Evolutionary conservation across 1,140 invertebrate genomes (phyloP), one percentile per base, ranked within the genome.

Genomic region (Andricus grossulariae): DNA sequence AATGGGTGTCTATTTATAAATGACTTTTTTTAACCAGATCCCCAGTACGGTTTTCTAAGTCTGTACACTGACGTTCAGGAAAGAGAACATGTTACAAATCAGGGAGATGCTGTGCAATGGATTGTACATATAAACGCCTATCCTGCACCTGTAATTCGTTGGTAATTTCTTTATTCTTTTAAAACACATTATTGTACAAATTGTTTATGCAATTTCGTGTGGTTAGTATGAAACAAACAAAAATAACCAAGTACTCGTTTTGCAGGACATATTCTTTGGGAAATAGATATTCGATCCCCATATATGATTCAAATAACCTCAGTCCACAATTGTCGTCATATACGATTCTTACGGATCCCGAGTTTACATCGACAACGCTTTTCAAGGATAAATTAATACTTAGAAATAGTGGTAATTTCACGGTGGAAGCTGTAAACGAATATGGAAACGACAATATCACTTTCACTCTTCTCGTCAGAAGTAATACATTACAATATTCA

Each of bases 51-150:
- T 7, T 66, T 66, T 78, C 90, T 94, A 25, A 87, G 91, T 71
- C 79, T 93, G 39, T 83, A 74, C 3, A 83, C 91, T 52, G 83
- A 89, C 73, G 86, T 89, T 73, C 21, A 76, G 10, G 57, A 78
- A 75, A 78, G 76, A 81, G 72, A 79, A 78, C 81, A 89, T 86
- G 52, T 83, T 71, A 60, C 52, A 66, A 54, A 76, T 51, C 52
- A 86, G 75, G 71, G 85, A 72, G 57, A 74, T 51, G 45, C 77
- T 72, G 51, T 84, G 12, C 83, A 88, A 72, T 92, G 89, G 89
- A 85, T 88, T 8, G 86, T 93, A 13, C 55, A 90, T 45, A 81
- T 92, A 16, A 77, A 90, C n/a, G 91, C 88, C 12, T 92, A 90
- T 87, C 92, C 92, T 8, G 39, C 83, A 60, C 88, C 91, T 0